phyloP scores from a whole-genome alignment of 2,113 vertebrate species.

The Rhinolophus sinicus region DNA sequence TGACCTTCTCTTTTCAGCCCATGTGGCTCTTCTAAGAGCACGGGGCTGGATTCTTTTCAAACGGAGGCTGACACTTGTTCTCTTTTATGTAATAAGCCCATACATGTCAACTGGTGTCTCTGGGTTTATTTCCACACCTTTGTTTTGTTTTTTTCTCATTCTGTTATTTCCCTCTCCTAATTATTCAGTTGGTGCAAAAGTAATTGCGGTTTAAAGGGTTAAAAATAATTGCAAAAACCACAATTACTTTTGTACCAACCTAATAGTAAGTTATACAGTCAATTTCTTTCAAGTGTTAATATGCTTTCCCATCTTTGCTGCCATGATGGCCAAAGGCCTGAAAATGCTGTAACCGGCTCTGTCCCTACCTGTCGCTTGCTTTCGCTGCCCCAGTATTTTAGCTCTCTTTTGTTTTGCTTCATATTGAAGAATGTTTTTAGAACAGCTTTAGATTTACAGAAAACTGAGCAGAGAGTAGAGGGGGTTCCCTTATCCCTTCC shows the following conservation, averaged over 20 bases:
- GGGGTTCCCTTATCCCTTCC: neutral
- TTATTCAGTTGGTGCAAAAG: too few relatives aligned
- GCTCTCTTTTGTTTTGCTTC: neutral
- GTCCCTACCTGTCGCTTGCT: too few relatives aligned
- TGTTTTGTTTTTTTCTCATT: neutral
- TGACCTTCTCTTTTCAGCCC: neutral
- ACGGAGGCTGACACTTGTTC: neutral
- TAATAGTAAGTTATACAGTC: neutral
- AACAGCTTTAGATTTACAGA: neutral
- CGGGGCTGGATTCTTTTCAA: neutral
- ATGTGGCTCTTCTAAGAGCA: neutral
- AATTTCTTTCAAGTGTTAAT: neutral
- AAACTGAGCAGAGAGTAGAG: neutral
- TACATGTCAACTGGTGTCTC: rapidly evolving
- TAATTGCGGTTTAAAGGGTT: too few relatives aligned
- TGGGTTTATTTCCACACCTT: neutral
- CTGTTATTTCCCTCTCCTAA: neutral
- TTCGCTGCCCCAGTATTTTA: neutral
- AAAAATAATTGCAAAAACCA: too few relatives aligned
- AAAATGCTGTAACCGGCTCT: neutral
- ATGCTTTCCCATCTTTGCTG: neutral
- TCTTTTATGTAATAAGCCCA: neutral
- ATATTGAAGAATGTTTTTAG: neutral
- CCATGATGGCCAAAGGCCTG: neutral
- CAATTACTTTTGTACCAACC: too few relatives aligned